Conservation (phyloP, 2,888 invertebrate genomes). For the Anticlea derivata region DNA sequence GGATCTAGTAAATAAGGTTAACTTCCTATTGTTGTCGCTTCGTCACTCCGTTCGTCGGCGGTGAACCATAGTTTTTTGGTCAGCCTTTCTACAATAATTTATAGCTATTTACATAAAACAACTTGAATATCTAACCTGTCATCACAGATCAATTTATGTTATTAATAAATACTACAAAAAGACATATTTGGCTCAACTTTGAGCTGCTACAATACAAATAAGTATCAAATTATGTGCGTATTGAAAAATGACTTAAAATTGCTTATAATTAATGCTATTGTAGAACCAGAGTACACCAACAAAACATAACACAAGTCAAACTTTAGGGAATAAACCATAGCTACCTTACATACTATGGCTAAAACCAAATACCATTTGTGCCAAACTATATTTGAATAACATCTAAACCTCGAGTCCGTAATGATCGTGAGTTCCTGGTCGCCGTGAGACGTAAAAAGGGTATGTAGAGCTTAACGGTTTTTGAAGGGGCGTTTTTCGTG, state of each 20-base stretch:
- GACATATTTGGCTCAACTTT: constrained; percentile 54
- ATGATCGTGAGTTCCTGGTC: no score
- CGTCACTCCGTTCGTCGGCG: no score
- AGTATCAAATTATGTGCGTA: neutral
- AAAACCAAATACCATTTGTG: constrained; percentile 8
- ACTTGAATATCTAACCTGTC: constrained; percentile 37
- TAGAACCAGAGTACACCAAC: constrained; percentile 8
- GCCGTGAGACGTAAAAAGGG: no score
- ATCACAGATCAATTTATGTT: constrained; percentile 53
- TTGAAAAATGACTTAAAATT: constrained; percentile 11
- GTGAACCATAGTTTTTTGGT: constrained; percentile 30
- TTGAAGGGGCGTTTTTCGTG: no score
- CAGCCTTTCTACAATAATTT: constrained; percentile 35
- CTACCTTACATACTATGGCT: constrained; percentile 9
- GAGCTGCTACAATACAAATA: constrained; percentile 38
- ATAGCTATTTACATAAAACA: constrained; percentile 42
- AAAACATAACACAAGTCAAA: neutral
- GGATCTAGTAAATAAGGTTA: no score
- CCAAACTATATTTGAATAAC: constrained; percentile 9
- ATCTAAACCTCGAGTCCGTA: no score
- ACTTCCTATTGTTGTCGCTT: no score
- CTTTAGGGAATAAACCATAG: constrained; percentile 1
- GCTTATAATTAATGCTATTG: neutral
- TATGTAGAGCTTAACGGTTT: no score
- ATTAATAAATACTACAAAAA: constrained; percentile 38